These are phyloP conservation scores for Sisyra terminalis DNA, from an alignment of 2,888 invertebrate genomes.

Conservation along the genomic window DNA sequence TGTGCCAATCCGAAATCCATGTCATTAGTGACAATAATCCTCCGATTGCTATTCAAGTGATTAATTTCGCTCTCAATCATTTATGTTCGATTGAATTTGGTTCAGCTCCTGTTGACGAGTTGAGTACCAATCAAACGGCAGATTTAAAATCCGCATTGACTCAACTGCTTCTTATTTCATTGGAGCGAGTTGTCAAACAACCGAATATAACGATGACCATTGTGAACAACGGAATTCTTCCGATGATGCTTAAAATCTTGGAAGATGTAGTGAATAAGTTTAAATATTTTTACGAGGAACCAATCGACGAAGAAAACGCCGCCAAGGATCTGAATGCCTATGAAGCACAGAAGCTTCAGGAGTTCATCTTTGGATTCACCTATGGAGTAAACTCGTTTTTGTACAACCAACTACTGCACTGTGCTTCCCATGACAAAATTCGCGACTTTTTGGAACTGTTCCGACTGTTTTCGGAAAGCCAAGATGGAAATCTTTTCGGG, in stretches of 20 bases:
- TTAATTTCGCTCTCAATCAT: conserved; percentile 41
- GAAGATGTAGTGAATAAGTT: conserved; percentile 35
- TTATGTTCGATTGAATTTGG: conserved; percentile 42
- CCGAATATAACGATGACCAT: conserved; percentile 36
- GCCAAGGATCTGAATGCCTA: conserved; percentile 12
- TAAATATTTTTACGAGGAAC: conserved; percentile 8
- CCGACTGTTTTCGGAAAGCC: conserved; percentile 38
- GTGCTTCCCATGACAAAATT: conserved; percentile 32
- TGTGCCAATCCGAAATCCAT: conserved; percentile 35
- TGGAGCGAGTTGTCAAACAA: conserved; percentile 35
- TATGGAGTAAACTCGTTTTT: conserved; percentile 41
- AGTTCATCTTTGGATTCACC: conserved; percentile 40
- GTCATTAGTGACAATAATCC: conserved; percentile 34
- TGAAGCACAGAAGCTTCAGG: conserved; percentile 35
- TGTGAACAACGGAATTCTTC: conserved; percentile 41
- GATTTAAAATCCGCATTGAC: conserved; percentile 36
- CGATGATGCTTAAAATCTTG: conserved; percentile 38
- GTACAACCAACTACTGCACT: conserved; percentile 38
- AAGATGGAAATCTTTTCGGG: conserved; percentile 36
- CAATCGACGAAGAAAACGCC: conserved; percentile 4
- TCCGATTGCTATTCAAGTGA: conserved; percentile 37
- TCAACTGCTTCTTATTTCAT: conserved; percentile 35
- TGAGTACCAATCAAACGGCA: conserved; percentile 26
- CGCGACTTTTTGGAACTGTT: conserved; percentile 40
- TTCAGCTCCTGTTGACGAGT: conserved; percentile 22